phyloP scores from a whole-genome alignment of 2,797 vertebrate species.

The Acanthornis magna region DNA sequence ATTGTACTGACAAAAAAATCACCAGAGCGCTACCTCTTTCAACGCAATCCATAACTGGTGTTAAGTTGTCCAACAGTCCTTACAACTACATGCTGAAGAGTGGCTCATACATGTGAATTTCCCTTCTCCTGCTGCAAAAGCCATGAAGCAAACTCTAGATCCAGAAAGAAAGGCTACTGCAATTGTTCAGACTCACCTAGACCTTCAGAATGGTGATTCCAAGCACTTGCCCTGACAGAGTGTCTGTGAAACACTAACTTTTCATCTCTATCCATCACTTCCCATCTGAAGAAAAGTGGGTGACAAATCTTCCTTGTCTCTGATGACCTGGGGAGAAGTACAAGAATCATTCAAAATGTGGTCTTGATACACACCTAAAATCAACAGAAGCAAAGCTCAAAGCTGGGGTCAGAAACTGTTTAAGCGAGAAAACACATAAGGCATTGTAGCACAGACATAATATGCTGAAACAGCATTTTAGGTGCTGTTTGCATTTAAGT shows the following conservation, averaged over 20 bases:
- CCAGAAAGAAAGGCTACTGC: neutral
- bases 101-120: neutral
- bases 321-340: neutral
- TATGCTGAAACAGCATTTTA: slow-evolving; percentile 13
- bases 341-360: neutral
- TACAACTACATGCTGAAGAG: neutral
- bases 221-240: neutral
- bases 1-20: slow-evolving; percentile 34
- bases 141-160: neutral
- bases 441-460: neutral
- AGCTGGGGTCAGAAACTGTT: neutral
- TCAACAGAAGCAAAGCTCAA: neutral
- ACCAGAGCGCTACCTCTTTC: slow-evolving; percentile 19
- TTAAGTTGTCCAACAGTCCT: neutral
- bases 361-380: neutral
- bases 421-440: slow-evolving; percentile 5
- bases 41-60: neutral
- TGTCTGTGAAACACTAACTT: neutral
- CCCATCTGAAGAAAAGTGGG: neutral
- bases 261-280: neutral
- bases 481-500: neutral
- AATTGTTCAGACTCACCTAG: neutral
- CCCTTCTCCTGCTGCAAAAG: neutral
- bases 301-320: neutral
- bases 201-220: neutral